Evolutionary conservation across 2,797 vertebrate genomes (phyloP).

Genomic region (Enteromius anoplus): DNA sequence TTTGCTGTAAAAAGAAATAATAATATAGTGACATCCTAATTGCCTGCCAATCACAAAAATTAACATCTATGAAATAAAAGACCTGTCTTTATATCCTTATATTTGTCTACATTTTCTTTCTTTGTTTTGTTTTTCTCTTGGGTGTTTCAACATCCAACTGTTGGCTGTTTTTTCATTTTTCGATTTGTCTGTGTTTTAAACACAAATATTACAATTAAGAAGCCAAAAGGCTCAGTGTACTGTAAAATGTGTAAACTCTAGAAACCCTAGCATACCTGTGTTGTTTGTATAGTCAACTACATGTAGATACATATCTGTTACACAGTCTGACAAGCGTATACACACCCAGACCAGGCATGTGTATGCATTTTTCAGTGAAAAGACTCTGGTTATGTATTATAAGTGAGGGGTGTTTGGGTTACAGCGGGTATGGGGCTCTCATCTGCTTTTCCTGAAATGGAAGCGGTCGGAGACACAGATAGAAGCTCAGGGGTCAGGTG

Average conservation of each 20-base stretch:
- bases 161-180: background rate
- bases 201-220: background rate
- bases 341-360: conserved; percentile 44
- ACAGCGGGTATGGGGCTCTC: conserved; percentile 51
- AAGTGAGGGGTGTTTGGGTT: conserved; percentile 54
- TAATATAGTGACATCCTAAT: background rate
- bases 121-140: background rate
- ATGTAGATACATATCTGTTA: conserved; percentile 45
- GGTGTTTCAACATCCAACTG: background rate
- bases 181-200: background rate
- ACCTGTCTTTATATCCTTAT: background rate
- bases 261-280: background rate
- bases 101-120: background rate
- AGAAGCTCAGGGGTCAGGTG: conserved; percentile 45
- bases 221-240: background rate
- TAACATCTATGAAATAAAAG: background rate
- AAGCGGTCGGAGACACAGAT: conserved; percentile 40
- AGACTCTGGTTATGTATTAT: conserved; percentile 51
- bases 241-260: background rate
- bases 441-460: conserved; percentile 55
- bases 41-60: background rate
- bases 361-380: conserved; percentile 39
- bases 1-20: conserved; percentile 5
- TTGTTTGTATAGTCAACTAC: conserved; percentile 37
- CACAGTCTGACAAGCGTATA: conserved; percentile 28